A percentile compares a stretch with the other conserved stretches of the same genome.
Conservation (phyloP, 2,888 invertebrate species). For the Ormyrus labotus region DNA sequence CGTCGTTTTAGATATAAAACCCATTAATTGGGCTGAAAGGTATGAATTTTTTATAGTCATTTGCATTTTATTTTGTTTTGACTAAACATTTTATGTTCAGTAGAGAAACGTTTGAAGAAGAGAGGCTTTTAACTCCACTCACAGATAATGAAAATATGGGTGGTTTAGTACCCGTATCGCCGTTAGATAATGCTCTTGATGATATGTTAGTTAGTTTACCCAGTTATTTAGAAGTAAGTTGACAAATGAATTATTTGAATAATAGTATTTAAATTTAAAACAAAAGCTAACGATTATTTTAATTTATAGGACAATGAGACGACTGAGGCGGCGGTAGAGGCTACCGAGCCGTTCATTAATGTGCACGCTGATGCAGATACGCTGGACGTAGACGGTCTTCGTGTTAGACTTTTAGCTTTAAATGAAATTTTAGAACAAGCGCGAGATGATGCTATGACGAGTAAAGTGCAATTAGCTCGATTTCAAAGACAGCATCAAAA, state of each 20-base stretch:
- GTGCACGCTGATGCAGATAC: conserved; percentile 64
- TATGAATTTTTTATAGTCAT: conserved; percentile 36
- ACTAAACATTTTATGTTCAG: conserved; percentile 2
- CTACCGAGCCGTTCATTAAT: conserved; percentile 68
- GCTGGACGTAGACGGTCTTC: conserved; percentile 66
- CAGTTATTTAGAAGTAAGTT: conserved; percentile 73
- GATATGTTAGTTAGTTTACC: conserved; percentile 71
- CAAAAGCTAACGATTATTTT: not conserved
- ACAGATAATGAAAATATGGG: conserved; percentile 70
- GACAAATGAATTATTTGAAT: not conserved
- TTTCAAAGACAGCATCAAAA: conserved; percentile 73
- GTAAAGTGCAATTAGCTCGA: conserved; percentile 69
- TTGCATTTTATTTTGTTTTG: not conserved
- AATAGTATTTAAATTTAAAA: not conserved
- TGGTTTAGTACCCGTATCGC: conserved; percentile 72
- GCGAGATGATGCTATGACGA: conserved; percentile 70
- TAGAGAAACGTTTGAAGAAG: conserved; percentile 65
- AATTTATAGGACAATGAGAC: conserved; percentile 66
- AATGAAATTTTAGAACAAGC: conserved; percentile 71
- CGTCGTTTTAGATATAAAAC: conserved; percentile 60
- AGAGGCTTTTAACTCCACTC: conserved; percentile 71
- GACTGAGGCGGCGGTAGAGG: conserved; percentile 71
- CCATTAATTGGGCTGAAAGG: conserved; percentile 65
- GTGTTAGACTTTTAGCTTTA: conserved; percentile 67
- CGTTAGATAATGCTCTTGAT: conserved; percentile 71